These are phyloP conservation scores for Gnathonemus longibarbis DNA, from an alignment of 2,113 vertebrate species.

Conservation along the genomic window DNA sequence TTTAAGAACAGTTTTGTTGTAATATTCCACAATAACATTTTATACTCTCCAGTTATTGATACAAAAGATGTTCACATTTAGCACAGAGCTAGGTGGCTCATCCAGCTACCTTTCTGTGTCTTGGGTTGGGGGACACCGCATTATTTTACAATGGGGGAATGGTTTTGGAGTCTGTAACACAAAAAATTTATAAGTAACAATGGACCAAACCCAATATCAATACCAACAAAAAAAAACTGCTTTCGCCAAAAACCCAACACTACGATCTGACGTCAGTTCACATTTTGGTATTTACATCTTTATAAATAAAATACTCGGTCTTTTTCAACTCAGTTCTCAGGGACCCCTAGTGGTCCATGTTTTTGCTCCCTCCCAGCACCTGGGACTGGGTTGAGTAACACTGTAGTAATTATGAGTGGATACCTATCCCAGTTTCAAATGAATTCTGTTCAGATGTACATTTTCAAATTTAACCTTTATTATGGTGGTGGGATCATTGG, in stretches of 20 bases:
- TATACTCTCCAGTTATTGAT: slow-evolving; percentile 46
- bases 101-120: slow-evolving; percentile 31
- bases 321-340: neutral
- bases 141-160: neutral
- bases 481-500: neutral
- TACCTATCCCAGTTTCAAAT: neutral
- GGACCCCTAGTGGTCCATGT: neutral
- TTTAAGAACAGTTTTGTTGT: slow-evolving; percentile 50
- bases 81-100: slow-evolving; percentile 38
- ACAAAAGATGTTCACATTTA: slow-evolving; percentile 53
- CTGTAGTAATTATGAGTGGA: neutral
- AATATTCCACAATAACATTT: slow-evolving; percentile 43
- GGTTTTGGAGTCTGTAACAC: neutral
- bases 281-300: neutral
- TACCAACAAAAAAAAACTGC: neutral
- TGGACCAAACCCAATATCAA: neutral
- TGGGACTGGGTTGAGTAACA: neutral
- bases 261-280: neutral
- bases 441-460: neutral
- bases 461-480: neutral
- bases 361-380: neutral
- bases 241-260: neutral
- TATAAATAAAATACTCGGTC: neutral
- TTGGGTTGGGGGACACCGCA: slow-evolving; percentile 33
- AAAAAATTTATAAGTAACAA: neutral